Evolutionary conservation across 2,113 vertebrate species (phyloP), one percentile per base, ranked within the genome.

Genomic region (Forbesichthys papilliferus): DNA sequence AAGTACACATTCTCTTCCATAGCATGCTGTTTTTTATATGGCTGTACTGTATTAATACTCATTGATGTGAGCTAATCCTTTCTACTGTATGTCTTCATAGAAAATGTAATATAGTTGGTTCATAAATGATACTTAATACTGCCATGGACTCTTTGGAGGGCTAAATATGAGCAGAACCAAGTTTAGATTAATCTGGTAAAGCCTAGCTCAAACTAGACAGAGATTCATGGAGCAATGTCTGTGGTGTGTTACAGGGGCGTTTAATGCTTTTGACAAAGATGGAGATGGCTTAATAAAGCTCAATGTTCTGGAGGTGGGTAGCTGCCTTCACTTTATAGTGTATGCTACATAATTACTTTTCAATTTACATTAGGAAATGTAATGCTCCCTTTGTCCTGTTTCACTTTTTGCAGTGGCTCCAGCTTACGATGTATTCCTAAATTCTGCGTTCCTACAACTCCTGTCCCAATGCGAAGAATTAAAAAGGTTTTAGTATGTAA

Each of bases 271-370:
- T 70, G 98, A 99, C 87, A 98, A 95, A 89, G 97, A 99, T 14
- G 96, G 96, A 85, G 96, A 98, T 0, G 98, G 98, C 18, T 84
- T 97, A 75, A 99, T 99, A 79, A 97, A 98, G 82, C 95, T 99
- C 68, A 98, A 93, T 0, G 96, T 98, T 71, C 89, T 98, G n/a
- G 96, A 99, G 95, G 98, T 98, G 88, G 93, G 74, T 0, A 16
- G 36, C 13, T 57, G 8, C 36, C 10, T 14, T 14, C 60, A 16
- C 0, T 61, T 61, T 48, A 20, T 9, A 14, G 9, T 46, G 56
- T 18, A 59, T 59, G 20, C 2, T 18, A 58, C 27, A 12, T 14
- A 58, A 3, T 20, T 16, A 18, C 9, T 11, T n/a, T 53, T 49
- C n/a, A 47, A 5, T 18, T n/a, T 8, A 42, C 11, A 52, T 52